Percentiles rank a stretch among this genome's conserved stretches.
Evolutionary conservation across 2,797 vertebrate species (phyloP).

Genomic region (Eptatretus atami): DNA sequence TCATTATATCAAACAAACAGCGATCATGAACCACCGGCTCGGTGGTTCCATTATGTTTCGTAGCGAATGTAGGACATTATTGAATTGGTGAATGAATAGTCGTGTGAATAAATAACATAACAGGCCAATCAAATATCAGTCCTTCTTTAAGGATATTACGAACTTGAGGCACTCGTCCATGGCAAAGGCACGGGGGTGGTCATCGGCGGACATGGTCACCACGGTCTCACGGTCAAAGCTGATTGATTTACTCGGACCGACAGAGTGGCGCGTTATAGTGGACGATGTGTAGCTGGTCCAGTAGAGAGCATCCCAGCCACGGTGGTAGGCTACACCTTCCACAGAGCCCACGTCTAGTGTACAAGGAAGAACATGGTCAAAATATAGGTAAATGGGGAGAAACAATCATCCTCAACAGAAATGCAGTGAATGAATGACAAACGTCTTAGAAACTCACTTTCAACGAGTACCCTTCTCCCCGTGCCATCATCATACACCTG

Average conservation of each 20-base stretch:
- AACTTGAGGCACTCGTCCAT: slow-evolving; percentile 86
- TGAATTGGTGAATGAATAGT: too few species aligned
- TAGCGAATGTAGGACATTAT: too few species aligned
- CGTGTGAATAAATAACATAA: too few species aligned
- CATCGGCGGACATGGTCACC: slow-evolving; percentile 84
- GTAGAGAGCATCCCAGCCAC: slow-evolving; percentile 70
- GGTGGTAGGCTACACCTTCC: slow-evolving; percentile 75
- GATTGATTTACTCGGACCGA: slow-evolving; percentile 47
- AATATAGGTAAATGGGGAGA: too few species aligned
- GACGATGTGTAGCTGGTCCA: slow-evolving; percentile 96
- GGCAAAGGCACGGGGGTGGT: slow-evolving; percentile 78
- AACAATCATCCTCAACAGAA: not conserved
- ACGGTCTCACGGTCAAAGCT: slow-evolving; percentile 68
- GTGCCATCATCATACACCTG: slow-evolving; percentile 65
- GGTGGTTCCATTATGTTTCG: too few species aligned
- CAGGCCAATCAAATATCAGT: too few species aligned
- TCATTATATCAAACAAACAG: too few species aligned
- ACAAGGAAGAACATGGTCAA: too few species aligned
- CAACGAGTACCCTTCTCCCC: slow-evolving; percentile 48
- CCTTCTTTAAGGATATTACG: slow-evolving; percentile 12
- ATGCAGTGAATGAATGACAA: not conserved
- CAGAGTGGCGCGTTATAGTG: slow-evolving; percentile 79
- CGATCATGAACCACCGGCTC: too few species aligned
- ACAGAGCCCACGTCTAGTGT: slow-evolving; percentile 58
- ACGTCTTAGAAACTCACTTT: slow-evolving; percentile 42